Conservation (phyloP, 2,888 invertebrate genomes). For the Philonicus albiceps region DNA sequence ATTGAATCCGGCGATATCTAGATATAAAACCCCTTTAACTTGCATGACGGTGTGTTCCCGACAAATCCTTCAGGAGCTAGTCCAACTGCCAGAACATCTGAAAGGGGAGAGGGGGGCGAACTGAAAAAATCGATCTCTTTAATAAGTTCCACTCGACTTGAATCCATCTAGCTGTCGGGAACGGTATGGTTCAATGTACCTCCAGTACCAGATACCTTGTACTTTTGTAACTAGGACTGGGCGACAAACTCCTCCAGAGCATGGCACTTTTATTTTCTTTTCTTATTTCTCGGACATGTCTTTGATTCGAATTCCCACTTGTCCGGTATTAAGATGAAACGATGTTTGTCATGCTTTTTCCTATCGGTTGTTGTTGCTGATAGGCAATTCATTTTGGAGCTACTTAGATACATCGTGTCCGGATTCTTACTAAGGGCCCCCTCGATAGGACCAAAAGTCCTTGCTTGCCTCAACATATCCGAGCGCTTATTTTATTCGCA, state of each 20-base stretch:
- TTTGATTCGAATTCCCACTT: neutral
- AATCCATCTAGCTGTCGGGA: neutral
- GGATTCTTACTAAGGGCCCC: neutral
- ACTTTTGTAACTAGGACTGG: neutral
- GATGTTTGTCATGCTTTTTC: neutral
- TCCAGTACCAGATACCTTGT: neutral
- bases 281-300: neutral
- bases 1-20: conserved; percentile 23
- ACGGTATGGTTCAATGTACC: neutral
- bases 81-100: neutral
- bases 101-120: neutral
- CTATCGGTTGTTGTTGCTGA: neutral
- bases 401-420: neutral
- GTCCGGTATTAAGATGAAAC: neutral
- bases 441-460: neutral
- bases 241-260: neutral
- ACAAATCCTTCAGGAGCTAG: neutral
- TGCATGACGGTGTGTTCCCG: neutral
- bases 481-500: neutral
- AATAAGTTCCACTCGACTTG: conserved; percentile 19
- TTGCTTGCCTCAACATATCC: neutral
- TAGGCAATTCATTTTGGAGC: neutral
- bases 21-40: neutral
- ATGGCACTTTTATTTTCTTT: neutral
- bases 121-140: conserved; percentile 17